A percentile compares a stretch with the other conserved stretches of the same genome.
Conservation (phyloP, 2,113 vertebrate genomes). For the Tamias sibiricus region DNA sequence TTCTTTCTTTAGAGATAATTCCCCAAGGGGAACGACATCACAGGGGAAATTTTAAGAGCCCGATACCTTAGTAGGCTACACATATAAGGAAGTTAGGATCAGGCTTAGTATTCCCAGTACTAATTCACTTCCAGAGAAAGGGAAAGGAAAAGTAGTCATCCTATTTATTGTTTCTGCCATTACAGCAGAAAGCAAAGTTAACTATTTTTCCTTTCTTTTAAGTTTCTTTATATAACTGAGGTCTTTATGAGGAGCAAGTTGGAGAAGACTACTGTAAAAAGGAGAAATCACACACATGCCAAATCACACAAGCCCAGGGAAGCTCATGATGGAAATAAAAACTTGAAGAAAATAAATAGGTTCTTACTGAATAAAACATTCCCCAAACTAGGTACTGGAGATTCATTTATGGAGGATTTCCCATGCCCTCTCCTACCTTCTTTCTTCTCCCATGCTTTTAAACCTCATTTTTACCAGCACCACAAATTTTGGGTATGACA, state of each 20-base stretch:
- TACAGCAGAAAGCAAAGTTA: neutral
- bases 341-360: neutral
- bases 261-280: neutral
- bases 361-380: neutral
- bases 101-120: neutral
- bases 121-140: neutral
- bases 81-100: neutral
- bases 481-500: neutral
- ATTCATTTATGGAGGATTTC: neutral
- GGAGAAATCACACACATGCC: too few species aligned
- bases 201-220: neutral
- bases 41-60: neutral
- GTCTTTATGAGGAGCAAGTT: neutral
- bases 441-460: neutral
- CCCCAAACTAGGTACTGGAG: too few species aligned
- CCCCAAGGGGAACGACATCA: neutral
- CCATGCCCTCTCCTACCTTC: neutral
- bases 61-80: neutral
- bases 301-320: neutral
- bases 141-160: neutral
- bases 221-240: neutral
- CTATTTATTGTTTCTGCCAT: neutral
- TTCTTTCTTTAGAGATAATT: neutral
- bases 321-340: neutral
- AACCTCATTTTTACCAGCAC: neutral